Evolutionary conservation across 2,888 invertebrate genomes (phyloP), one percentile per base, ranked within the genome.

Genomic region (Scaptomyza parva): DNA sequence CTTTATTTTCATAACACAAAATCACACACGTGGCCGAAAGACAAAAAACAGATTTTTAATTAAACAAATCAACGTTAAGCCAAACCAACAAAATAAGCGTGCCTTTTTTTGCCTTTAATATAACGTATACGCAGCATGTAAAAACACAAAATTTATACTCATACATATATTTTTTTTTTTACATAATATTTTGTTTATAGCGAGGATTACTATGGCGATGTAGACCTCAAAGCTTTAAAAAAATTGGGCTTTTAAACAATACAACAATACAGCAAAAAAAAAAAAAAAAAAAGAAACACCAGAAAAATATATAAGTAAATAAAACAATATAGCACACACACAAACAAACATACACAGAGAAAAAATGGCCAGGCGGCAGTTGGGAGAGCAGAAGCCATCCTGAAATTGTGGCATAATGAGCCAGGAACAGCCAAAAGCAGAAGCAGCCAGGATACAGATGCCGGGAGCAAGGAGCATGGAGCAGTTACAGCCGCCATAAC

Each of bases 151-250:
- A 63, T 70, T 72, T 69, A 48, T 70, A 67, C 76, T 70, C 60
- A 65, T 58, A 37, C 33, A 57, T 59, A 52, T 54, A 39, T 26
- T 47, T 72, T 57, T 71, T 66, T 66, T 47, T 72, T 57, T 71
- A 64, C 65, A 40, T 67, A 76, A 61, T 67, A 57, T 53, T 78
- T 76, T 77, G 75, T 81, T 90, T 91, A 80, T 80, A 97, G 97
- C 92, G 96, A 97, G 93, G 97, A 97, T 93, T 97, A 97, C 93
- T 97, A 97, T 92, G 97, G 97, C 80, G 97, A 97, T 90, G 95
- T 97, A 88, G 97, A 97, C 92, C 93, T 97, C 81, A 97, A 97
- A 92, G 95, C 96, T 65, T 93, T 97, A 89, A 96, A 95, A 93
- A 97, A 97, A 92, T 92, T 95, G 92, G 96, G 96, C 79, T 91